Percentiles rank a stretch among this genome's conserved stretches.
These are phyloP conservation scores for Cossypha caffra DNA, from an alignment of 2,797 vertebrate genomes.

Conservation along the genomic window DNA sequence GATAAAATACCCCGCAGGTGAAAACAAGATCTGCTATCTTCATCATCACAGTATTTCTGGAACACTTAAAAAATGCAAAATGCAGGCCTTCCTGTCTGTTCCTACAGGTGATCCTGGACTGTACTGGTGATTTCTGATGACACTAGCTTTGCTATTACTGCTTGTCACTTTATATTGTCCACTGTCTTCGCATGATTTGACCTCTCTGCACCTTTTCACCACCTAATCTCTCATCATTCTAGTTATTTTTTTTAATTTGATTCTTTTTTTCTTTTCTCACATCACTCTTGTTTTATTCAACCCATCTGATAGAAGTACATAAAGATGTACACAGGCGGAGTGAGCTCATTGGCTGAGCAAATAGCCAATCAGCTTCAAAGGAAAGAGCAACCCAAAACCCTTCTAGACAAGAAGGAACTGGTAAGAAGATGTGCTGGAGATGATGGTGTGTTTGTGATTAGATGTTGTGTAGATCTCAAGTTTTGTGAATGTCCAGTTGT, in stretches of 20 bases:
- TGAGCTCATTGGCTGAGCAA: conserved; percentile 96
- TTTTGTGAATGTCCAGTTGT: background rate
- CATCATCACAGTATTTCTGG: background rate
- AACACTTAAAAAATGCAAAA: background rate
- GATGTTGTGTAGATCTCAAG: background rate
- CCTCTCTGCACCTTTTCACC: conserved; percentile 67
- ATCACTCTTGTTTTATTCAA: conserved; percentile 59
- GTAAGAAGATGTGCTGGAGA: conserved; percentile 80
- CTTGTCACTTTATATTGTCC: conserved; percentile 60
- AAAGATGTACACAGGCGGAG: conserved; percentile 96
- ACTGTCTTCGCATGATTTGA: conserved; percentile 79
- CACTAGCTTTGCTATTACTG: conserved; percentile 30
- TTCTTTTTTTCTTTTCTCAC: conserved; percentile 50
- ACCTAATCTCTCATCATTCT: conserved; percentile 41
- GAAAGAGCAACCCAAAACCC: conserved; percentile 87
- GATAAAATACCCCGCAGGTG: background rate
- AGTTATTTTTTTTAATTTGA: conserved; percentile 52
- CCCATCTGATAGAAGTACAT: conserved; percentile 86
- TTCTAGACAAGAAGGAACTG: conserved; percentile 92
- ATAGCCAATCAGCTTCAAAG: conserved; percentile 95
- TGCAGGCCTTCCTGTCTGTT: background rate
- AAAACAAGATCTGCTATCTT: background rate
- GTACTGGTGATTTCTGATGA: conserved; percentile 18
- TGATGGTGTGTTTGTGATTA: conserved; percentile 42
- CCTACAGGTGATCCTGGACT: background rate